Base-by-base conservation (phyloP, 2,888 invertebrate species). In the Ischnura elegans region DNA sequence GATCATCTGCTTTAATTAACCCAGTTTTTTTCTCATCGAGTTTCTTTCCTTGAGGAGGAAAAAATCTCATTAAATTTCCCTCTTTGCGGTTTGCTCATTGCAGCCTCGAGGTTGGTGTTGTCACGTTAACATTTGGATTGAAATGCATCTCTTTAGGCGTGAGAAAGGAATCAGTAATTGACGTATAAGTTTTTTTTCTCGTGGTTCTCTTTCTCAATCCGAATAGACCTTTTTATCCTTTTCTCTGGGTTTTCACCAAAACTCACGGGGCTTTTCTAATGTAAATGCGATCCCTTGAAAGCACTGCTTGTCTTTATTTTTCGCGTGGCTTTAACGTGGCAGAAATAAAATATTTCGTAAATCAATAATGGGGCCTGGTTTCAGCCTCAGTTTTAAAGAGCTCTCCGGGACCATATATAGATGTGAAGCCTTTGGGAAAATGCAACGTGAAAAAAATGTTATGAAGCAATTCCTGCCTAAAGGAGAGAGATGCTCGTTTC, bases 1-100 rank as follows among this genome's bases (percentile, higher is more conserved):
- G 87, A 36, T 87, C 87, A 55, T 55, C 51, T 13, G 55, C 51
- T 87, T 87, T 87, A 87, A 87, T 87, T 87, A 87, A 55, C 55
- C 55, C 55, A 51, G 21, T 86, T 87, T 87, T 87, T 87, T 61
- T 43, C 19, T 25, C 42, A 42, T 25, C 45, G n/a, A 86, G 21
- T 61, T 36, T 43, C 25, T 55, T 42, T 0, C 42, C 6, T 51
- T 19, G 19, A 42, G 87, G 55, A 87, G n/a, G n/a, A 55, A 21
- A 76, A 13, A 43, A n/a, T 8, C n/a, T 86, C 45, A 86, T 86
- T 86, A 46, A 45, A n/a, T 86, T 43, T n/a, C 86, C 86, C n/a
- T 86, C 43, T 36, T n/a, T 29, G 6, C 76, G 10, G 76, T 61
- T 76, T 10, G 76, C n/a, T 76, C 76, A 76, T 16, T 76, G 13